These are phyloP conservation scores for Stramonita haemastoma DNA, from an alignment of 2,888 invertebrate species.

Conservation along the genomic window DNA sequence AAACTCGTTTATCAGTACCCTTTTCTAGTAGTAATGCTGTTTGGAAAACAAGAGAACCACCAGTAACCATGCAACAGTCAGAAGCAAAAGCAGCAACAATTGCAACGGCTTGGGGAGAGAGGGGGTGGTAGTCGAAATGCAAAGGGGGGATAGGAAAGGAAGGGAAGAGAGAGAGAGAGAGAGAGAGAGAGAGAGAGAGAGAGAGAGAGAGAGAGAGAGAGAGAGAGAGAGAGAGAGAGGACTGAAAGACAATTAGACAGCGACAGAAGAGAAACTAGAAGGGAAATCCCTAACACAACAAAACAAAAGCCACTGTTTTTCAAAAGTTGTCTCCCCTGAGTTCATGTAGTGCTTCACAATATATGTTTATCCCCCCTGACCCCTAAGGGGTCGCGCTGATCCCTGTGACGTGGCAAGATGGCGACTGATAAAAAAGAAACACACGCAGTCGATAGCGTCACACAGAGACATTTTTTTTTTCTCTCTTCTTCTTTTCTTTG, in stretches of 20 bases:
- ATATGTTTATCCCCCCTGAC: slow-evolving; percentile 10
- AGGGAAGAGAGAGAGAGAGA: not conserved
- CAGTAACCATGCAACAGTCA: no score
- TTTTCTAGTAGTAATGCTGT: no score
- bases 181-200: not conserved
- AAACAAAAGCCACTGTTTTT: no score
- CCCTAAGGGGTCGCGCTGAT: not conserved
- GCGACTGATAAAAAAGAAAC: not conserved
- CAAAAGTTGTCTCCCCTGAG: not conserved
- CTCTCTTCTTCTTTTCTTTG: no score
- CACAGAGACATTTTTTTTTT: not conserved
- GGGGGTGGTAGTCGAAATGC: no score
- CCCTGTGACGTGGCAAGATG: slow-evolving; percentile 6
- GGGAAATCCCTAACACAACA: not conserved
- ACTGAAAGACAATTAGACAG: not conserved
- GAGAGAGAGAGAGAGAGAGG: not conserved
- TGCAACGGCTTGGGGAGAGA: no score
- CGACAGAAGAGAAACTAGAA: not conserved
- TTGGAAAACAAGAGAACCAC: no score
- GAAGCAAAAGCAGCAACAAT: no score
- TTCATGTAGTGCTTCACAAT: not conserved
- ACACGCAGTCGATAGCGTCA: not conserved
- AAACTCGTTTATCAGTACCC: no score
- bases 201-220: not conserved
- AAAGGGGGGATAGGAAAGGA: not conserved